Evolutionary conservation across 2,888 invertebrate genomes (phyloP), one percentile per base, ranked within the genome.

Genomic region (Achlya flavicornis): DNA sequence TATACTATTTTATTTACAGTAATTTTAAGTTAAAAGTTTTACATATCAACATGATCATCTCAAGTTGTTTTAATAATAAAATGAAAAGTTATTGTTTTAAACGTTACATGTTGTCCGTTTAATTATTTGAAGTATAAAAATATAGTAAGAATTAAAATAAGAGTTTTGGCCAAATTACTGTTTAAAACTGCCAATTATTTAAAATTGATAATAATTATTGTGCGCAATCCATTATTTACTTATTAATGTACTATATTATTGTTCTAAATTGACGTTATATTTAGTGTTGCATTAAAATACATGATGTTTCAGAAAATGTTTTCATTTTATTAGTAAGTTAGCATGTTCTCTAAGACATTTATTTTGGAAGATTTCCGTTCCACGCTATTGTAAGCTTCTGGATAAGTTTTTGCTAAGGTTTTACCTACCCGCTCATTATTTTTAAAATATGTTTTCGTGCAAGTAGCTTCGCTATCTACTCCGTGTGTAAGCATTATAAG

Each of bases 281-380:
- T 88, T 88, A 89, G 87, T 88, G 88, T 90, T 91, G 84, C 83
- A 89, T 89, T 88, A 84, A 90, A 93, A 85, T 89, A 90, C 87
- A 91, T 80, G 80, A 87, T 90, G 90, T 91, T 90, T 86, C 79
- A 83, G 77, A 88, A 83, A 80, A 70, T 67, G 70, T 68, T 70
- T 73, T 78, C 80, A 78, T 86, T 87, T 85, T 75, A 78, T 76
- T 85, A 83, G 86, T 84, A 78, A 69, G 76, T 86, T 85, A 81
- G 79, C 79, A 81, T 79, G 71, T 80, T 89, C 86, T 83, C 66
- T 72, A 78, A 76, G 73, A 86, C 92, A 91, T 93, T 93, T 93
- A 93, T 93, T 93, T 93, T 93, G 93, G 93, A 93, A 93, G 93
- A 93, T 85, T 90, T 83, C 80, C 80, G 79, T 91, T 89, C 69